Conservation (phyloP, 2,888 invertebrate species). For the Erpobdella octoculata region DNA sequence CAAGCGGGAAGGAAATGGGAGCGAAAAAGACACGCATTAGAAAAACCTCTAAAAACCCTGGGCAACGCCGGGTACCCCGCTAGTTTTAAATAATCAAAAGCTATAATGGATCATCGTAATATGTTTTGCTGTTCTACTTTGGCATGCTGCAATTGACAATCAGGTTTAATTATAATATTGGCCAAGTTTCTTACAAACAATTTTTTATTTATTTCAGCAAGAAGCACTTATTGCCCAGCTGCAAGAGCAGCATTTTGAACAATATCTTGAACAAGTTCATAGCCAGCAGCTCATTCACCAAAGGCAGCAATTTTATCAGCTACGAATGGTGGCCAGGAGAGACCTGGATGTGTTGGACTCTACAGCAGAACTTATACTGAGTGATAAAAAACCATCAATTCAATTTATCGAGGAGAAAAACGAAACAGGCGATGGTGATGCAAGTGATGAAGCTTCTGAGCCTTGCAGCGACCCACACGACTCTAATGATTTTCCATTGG, state of each 20-base stretch:
- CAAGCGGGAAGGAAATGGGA: too few species aligned
- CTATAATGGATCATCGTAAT: neutral
- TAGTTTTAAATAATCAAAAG: neutral
- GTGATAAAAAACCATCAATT: neutral
- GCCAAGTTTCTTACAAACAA: neutral
- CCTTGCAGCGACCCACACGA: neutral
- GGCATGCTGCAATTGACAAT: neutral
- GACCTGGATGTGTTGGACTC: neutral
- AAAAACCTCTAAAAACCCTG: too few species aligned
- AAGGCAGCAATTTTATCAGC: slow-evolving; percentile 55
- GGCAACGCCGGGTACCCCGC: neutral
- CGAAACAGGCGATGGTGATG: neutral
- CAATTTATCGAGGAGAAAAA: neutral
- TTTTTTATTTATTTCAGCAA: slow-evolving; percentile 62
- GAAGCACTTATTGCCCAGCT: slow-evolving; percentile 83
- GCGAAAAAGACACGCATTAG: too few species aligned
- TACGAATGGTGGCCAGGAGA: slow-evolving; percentile 38
- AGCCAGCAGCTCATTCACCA: slow-evolving; percentile 52
- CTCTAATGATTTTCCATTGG: neutral
- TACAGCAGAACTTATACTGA: too few species aligned
- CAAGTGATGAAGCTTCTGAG: neutral
- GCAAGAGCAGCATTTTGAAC: slow-evolving; percentile 96
- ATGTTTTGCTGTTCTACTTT: neutral
- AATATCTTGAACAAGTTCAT: slow-evolving; percentile 89
- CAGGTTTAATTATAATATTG: neutral